These are phyloP conservation scores for Psilopogon haemacephalus DNA, from an alignment of 2,113 vertebrate species.

Conservation along the genomic window DNA sequence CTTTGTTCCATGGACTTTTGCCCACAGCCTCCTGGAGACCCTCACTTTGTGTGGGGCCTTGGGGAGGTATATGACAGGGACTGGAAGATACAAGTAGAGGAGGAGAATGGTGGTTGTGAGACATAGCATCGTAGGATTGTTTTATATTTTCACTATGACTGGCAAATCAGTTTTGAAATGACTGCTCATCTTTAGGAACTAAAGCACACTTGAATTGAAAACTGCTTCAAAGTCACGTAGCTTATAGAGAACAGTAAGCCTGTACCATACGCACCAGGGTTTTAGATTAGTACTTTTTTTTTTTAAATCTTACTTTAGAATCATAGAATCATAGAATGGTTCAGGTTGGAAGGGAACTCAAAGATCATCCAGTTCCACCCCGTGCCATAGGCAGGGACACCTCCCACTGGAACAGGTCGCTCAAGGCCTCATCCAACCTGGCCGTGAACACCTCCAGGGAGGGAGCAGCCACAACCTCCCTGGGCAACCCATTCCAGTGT, in stretches of 20 bases:
- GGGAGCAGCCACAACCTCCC: too few relatives aligned
- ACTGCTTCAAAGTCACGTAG: neutral
- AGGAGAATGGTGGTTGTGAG: neutral
- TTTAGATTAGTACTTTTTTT: neutral
- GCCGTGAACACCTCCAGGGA: too few relatives aligned
- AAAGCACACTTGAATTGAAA: neutral
- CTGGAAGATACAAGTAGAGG: neutral
- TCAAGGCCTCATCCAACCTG: too few relatives aligned
- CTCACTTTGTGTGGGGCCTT: neutral
- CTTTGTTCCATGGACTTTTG: neutral
- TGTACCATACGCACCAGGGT: neutral
- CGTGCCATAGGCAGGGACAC: too few relatives aligned
- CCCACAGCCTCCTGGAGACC: neutral
- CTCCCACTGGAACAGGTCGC: too few relatives aligned
- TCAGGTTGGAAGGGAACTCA: too few relatives aligned
- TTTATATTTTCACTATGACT: constrained; percentile 33
- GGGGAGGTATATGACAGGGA: neutral
- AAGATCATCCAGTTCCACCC: too few relatives aligned
- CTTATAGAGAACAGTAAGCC: neutral
- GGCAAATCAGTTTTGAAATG: constrained; percentile 1
- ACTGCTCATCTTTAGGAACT: neutral
- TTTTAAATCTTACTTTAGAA: neutral
- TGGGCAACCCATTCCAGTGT: too few relatives aligned
- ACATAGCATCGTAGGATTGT: neutral
- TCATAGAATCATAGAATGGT: too few relatives aligned